Evolutionary conservation across 2,888 invertebrate species (phyloP), one percentile per base, ranked within the genome.

Genomic region (Axea sp.): DNA sequence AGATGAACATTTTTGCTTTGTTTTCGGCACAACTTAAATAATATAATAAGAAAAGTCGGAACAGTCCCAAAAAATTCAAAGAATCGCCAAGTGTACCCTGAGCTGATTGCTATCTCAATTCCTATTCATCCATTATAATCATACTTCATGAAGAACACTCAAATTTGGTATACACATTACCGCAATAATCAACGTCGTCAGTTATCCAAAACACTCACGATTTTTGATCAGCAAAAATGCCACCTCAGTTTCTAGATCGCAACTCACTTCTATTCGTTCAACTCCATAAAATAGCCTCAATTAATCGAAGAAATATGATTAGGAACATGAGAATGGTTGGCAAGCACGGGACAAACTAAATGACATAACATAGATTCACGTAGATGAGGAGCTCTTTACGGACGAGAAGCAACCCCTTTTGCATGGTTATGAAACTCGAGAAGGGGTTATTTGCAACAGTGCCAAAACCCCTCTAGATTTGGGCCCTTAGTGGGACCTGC

Each of bases 401-500:
- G 35, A 12, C 30, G 28, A 35, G 9, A 8, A 9, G 12, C 24
- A 9, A 68, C 49, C 74, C 74, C 68, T 49, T 64, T 55, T 30
- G 74, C 62, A 64, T 55, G 57, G 60, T 51, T 43, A 14, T 33
- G 68, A 77, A 80, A 80, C 76, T 77, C 76, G 80, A 80, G 81
- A 82, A 83, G 82, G 83, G 83, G 81, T 82, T 79, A 80, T 72
- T 72, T 45, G 72, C 59, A 43, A 65, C 59, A 68, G 47, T 67
- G 57, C 62, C 30, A 59, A 41, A 72, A 53, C 24, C 72, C 55
- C 79, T 79, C 78, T 45, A 1, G 14, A 8, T 19, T 49, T 30
- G 39, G 51, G 71, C 76, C 81, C 79, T 78, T 76, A 78, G 77
- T 79, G 76, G 79, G 78, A 84, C 84, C 84, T 84, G 83, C 78